phyloP scores from a whole-genome alignment of 1,140 invertebrate species.

The Diachasma alloeum region DNA sequence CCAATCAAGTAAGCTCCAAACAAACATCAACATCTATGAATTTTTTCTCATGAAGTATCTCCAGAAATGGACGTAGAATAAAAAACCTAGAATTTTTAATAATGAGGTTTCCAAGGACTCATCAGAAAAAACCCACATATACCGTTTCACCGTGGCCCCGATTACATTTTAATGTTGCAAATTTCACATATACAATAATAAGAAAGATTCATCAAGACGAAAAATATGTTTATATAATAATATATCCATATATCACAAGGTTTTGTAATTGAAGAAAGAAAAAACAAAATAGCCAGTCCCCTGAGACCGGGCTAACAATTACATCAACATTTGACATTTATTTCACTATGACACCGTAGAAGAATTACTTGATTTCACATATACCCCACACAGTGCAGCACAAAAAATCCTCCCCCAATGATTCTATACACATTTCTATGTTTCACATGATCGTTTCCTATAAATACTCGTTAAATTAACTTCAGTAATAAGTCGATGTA shows the following conservation, averaged over 20 bases:
- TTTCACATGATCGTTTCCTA: background rate
- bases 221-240: slow-evolving; percentile 6
- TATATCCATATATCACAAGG: slow-evolving; percentile 8
- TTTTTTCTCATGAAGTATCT: too few relatives aligned
- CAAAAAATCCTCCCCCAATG: background rate
- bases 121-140: background rate
- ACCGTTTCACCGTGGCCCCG: background rate
- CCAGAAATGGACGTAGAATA: too few relatives aligned
- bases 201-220: background rate
- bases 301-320: background rate
- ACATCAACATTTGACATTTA: slow-evolving; percentile 1
- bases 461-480: background rate
- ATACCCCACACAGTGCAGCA: background rate
- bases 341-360: slow-evolving; percentile 1
- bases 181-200: background rate
- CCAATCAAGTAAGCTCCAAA: too few relatives aligned
- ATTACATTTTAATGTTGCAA: background rate
- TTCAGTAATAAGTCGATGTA: background rate
- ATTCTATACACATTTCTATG: background rate
- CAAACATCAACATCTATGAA: too few relatives aligned
- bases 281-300: background rate
- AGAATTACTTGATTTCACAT: background rate
- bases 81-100: too few relatives aligned
- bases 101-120: background rate
- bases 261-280: slow-evolving; percentile 2